A percentile compares a stretch with the other conserved stretches of the same genome.
Conservation (phyloP, 2,888 invertebrate genomes). For the Ochlodes sylvanus region DNA sequence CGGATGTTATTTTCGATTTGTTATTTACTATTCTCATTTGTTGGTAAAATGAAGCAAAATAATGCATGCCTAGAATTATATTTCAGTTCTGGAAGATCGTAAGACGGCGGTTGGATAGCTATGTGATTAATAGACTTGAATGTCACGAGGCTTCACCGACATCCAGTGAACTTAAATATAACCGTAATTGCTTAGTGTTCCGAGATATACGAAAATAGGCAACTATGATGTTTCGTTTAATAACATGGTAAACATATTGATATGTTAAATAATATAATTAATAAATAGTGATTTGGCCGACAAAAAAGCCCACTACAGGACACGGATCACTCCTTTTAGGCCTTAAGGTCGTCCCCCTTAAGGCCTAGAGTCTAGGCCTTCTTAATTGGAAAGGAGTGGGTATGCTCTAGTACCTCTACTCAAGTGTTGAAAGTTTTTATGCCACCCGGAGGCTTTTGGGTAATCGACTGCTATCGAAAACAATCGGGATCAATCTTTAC, state of each 20-base stretch:
- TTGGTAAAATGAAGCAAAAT: constrained; percentile 46
- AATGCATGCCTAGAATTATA: constrained; percentile 50
- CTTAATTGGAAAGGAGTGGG: too few species aligned
- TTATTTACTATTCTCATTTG: constrained; percentile 34
- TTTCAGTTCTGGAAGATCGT: constrained; percentile 59
- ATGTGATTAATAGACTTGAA: constrained; percentile 72
- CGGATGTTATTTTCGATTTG: constrained; percentile 10
- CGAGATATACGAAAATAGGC: constrained; percentile 31
- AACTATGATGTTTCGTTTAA: constrained; percentile 9
- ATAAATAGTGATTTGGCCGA: too few species aligned
- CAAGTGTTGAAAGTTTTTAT: too few species aligned
- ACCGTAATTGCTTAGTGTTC: constrained; percentile 32
- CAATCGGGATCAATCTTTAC: too few species aligned
- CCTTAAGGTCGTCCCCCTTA: too few species aligned
- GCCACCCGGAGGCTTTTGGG: too few species aligned
- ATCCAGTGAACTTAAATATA: constrained; percentile 47
- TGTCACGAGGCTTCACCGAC: constrained; percentile 68
- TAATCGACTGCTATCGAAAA: too few species aligned
- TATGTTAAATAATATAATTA: not conserved
- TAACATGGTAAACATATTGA: constrained; percentile 5
- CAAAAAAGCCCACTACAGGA: too few species aligned
- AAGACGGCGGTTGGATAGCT: constrained; percentile 56
- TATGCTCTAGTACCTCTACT: too few species aligned
- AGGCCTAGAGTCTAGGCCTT: too few species aligned
- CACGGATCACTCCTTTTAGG: too few species aligned